Conservation (phyloP, 2,797 vertebrate species). For the Hyperoplus immaculatus region DNA sequence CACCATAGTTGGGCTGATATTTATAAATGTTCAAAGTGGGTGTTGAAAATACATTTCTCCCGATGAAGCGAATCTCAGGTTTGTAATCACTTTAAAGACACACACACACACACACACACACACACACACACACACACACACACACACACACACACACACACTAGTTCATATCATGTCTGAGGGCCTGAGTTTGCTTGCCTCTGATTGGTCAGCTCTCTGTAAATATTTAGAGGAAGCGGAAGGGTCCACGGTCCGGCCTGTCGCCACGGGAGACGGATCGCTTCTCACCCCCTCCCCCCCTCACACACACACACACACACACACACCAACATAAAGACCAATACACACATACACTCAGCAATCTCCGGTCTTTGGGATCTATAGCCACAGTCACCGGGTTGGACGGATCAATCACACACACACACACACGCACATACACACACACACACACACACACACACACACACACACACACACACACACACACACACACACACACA, state of each 20-base stretch:
- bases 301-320: constrained; percentile 58
- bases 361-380: constrained; percentile 62
- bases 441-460: constrained; percentile 36
- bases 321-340: constrained; percentile 10
- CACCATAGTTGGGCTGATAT: constrained; percentile 25
- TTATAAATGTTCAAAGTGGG: constrained; percentile 35
- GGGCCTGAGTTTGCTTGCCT: constrained; percentile 56
- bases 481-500: constrained; percentile 27
- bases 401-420: constrained; percentile 77
- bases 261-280: constrained; percentile 84
- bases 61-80: not conserved
- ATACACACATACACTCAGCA: constrained; percentile 22
- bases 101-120: constrained; percentile 21
- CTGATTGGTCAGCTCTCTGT: constrained; percentile 79
- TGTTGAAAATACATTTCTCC: constrained; percentile 12
- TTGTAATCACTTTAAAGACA: constrained; percentile 36
- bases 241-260: constrained; percentile 80
- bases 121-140: constrained; percentile 32
- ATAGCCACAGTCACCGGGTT: constrained; percentile 58
- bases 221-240: constrained; percentile 88
- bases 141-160: constrained; percentile 33
- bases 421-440: constrained; percentile 36
- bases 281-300: constrained; percentile 77
- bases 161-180: constrained; percentile 61
- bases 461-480: constrained; percentile 30